Base-by-base conservation (phyloP, 2,113 vertebrate genomes). In the Acanthisitta chloris region DNA sequence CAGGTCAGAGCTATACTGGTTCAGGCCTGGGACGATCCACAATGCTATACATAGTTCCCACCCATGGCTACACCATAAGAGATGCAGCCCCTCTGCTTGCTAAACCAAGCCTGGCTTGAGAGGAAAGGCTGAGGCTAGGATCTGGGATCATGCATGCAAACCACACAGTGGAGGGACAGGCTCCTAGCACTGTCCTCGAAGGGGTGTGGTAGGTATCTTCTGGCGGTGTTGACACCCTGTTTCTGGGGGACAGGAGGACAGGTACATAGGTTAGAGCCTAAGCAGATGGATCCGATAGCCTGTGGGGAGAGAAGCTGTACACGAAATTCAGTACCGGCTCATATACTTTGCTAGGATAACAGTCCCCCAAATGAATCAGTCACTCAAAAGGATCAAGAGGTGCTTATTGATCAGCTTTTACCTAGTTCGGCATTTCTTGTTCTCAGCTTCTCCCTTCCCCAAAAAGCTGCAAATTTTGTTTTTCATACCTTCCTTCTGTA, bases 401-500 rank as follows among this genome's bases (percentile, higher is more conserved):
- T 25, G 14, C 49, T 66, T 36, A 81, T 0, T 54, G 18, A 86
- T 54, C 33, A 80, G 59, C 14, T 88, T 54, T 86, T 67, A 84
- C 14, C 36, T n/a, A 64, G 12, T 59, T 23, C 57, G 54, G 24
- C 29, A 85, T 54, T 85, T 90, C 34, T 43, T 45, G 5, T 49
- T 86, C 49, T 73, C 66, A 58, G 42, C 1, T 40, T 14, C 10
- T 66, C 21, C 58, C 29, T n/a, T 62, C 66, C 72, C 74, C 90
- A 67, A 83, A 94, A 65, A 65, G 46, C 43, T 88, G 38, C 36
- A 51, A 40, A 48, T 71, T 46, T 71, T 36, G 25, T 10, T 79
- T 80, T 43, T 40, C 82, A 14, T 98, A 99, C 99, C 99, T 99
- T 98, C 99, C 99, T 98, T 99, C 99, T 0, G 98, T 99, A 66